Base-by-base conservation (phyloP, 2,888 invertebrate genomes). In the Erebia ligea region DNA sequence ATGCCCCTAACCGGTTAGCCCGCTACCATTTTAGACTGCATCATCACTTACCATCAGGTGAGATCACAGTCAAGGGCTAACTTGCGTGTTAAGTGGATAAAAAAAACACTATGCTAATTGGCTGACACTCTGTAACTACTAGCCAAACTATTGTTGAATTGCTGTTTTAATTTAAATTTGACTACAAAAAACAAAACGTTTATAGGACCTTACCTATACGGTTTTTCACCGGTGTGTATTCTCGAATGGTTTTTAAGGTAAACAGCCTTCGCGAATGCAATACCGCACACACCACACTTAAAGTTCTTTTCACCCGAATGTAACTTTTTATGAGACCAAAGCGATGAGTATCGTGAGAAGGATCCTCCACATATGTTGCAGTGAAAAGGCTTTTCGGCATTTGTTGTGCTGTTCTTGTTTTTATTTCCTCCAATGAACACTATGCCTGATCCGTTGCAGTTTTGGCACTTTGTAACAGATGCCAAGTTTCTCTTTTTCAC, bases 261-360 rank as follows among this genome's bases (percentile, higher is more conserved):
- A n/a, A 97, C 97, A 70, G 97, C 97, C 87, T 97, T 97, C 70
- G 97, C 97, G 86, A 98, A 98, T 52, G 97, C 97, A 83, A 97
- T 94, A 17, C 97, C 97, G 87, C 97, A 98, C 73, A 97, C 97
- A 76, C 96, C 96, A 88, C 97, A 98, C 89, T 97, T 97, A 88
- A 97, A 97, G 82, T 97, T 97, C 87, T 98, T 98, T 81, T 94
- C 94, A 21, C 95, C 97, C 15, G 97, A 96, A 87, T 98, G 97
- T 76, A 98, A 93, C 82, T 97, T 96, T 89, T 97, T 97, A 86
- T 97, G 97, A 13, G 97, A 97, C 98, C 98, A 98, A 70, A 98
- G 91, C 68, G 97, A 97, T 54, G 97, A 97, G 88, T 98, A 98
- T 82, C 97, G 95, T 73, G 96, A 97, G 87, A 97, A 97, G 13